Base-by-base conservation (phyloP, 2,113 vertebrate species). In the Prunella fulvescens region DNA sequence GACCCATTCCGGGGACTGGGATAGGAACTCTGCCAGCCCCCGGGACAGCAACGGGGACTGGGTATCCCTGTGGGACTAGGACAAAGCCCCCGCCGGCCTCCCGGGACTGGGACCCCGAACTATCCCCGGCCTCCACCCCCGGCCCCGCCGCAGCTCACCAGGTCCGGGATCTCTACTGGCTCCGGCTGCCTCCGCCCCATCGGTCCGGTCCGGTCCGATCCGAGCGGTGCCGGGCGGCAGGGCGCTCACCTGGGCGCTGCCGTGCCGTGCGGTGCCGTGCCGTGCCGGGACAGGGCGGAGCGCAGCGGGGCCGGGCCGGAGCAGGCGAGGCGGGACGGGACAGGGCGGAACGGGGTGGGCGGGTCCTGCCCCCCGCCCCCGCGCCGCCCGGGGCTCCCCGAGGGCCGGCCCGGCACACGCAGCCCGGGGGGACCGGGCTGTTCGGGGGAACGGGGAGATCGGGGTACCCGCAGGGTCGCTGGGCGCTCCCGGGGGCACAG, bases 221-320 rank as follows among this genome's bases (percentile, higher is more conserved):
- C 64, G 50, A 26, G 54, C 14, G 33, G 35, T 56, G 33, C 60
- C 28, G 29, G 16, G 53, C 19, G n/a, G 39, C 15, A 24, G 20
- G 74, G 25, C 51, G 28, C 58, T 73, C 74, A 95, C 94, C 91
- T 95, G 87, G 81, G 77, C 86, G 84, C 84, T 85, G 66, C 66
- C 56, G 37, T 16, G 66, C 56, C 37, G 37, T 14, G 64, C 65
- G 9, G 53, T 17, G 56, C 72, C 24, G 83, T 2, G 39, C 16
- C 19, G 70, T 4, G 58, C 29, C 28, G 47, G 66, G 42, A 11
- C 66, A 42, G 50, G 74, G n/a, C n/a, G 76, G 57, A 29, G 28
- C 65, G 19, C 45, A 42, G 47, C 29, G n/a, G 28, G 33, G 42
- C 44, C 22, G 66, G 15, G 58, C 10, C 25, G n/a, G 39, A 35